Evolutionary conservation across 2,888 invertebrate species (phyloP), one percentile per base, ranked within the genome.

Genomic region (Morinoia aosen): DNA sequence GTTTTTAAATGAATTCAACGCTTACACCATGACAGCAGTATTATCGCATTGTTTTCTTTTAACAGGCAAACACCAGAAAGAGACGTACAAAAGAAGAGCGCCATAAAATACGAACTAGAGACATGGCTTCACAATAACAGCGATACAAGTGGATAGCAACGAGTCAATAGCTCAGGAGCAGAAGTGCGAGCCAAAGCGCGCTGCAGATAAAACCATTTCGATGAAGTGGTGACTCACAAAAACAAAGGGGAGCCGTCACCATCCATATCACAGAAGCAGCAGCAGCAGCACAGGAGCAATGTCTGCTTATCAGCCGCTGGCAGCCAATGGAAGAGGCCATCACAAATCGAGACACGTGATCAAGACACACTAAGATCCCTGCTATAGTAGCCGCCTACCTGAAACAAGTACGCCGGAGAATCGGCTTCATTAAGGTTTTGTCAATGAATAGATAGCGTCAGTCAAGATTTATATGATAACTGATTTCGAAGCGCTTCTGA

Each of bases 261-360:
- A 76, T 76, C 33, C 25, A 16, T 76, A 76, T 33, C 25, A 76
- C 76, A 61, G 61, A 19, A 61, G 61, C 61, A 76, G 76, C 76
- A 64, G 64, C 64, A 76, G 76, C 76, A 76, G 76, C 76, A 76
- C 76, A 76, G 76, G 76, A 76, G 76, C 76, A 76, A 76, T 76
- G 76, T 19, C 76, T 76, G 25, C 33, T 76, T 76, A 76, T 76
- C 76, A 76, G 76, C 12, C 76, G 76, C 76, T 76, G 25, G 16
- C 76, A 33, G 33, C 76, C 76, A 16, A 61, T 12, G 61, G 19
- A 76, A 76, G 25, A 76, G 25, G 25, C 76, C 19, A 16, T 10
- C 61, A 61, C 33, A 76, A 33, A 16, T 33, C 33, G 19, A 33
- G 25, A 19, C 76, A 33, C 76, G 76, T 76, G 19, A 33, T 76